These are phyloP conservation scores for Scaptomyza tumidula DNA, from an alignment of 2,888 invertebrate species.

Conservation along the genomic window DNA sequence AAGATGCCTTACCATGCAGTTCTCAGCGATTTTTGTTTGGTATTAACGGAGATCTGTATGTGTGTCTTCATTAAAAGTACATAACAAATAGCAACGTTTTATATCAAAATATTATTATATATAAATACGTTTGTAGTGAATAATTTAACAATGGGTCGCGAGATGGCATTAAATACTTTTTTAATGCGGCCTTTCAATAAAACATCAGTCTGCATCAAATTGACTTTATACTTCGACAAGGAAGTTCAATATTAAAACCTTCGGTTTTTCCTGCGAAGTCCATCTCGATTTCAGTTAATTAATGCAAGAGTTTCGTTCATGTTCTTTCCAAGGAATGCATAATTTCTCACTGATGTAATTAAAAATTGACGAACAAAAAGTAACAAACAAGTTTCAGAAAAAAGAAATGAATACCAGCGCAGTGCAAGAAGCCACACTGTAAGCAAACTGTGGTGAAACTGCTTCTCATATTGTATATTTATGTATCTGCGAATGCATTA, in stretches of 20 bases:
- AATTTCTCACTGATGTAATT: neutral
- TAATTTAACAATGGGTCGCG: neutral
- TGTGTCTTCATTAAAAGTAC: neutral
- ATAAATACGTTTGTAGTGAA: neutral
- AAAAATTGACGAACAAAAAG: neutral
- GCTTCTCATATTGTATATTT: neutral
- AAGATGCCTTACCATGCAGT: conserved; percentile 27
- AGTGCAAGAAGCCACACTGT: neutral
- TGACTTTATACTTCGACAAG: neutral
- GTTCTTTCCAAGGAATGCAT: neutral
- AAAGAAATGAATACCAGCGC: neutral
- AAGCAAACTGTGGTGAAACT: neutral
- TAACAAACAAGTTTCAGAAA: neutral
- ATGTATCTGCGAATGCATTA: neutral
- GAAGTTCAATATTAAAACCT: no score
- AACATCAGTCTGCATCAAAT: neutral
- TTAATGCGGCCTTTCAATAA: neutral
- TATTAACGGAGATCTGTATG: conserved; percentile 1
- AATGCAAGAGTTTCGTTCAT: neutral
- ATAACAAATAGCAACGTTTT: neutral
- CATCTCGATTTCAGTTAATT: neutral
- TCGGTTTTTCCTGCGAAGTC: neutral
- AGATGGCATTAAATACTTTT: neutral
- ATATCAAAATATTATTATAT: conserved; percentile 19
- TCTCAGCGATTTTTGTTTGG: neutral